Conservation (phyloP, 2,888 invertebrate species). For the Apamea monoglypha region DNA sequence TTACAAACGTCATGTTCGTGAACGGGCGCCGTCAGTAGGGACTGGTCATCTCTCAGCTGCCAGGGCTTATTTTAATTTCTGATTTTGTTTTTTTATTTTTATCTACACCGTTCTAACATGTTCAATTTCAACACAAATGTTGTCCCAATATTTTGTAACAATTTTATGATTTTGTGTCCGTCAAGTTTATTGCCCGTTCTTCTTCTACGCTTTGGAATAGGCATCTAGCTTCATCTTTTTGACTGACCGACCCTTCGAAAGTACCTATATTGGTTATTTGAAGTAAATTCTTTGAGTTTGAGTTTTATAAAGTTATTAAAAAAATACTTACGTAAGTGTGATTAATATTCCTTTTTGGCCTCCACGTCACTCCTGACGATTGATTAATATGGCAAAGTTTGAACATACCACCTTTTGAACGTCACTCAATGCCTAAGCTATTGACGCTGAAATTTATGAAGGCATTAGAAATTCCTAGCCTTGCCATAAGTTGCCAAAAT, state of each 20-base stretch:
- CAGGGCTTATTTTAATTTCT: neutral
- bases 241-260: neutral
- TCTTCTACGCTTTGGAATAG: neutral
- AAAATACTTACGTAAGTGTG: constrained; percentile 10
- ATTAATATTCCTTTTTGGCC: constrained; percentile 40
- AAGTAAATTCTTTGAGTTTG: neutral
- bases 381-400: constrained; percentile 37
- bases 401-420: constrained; percentile 35
- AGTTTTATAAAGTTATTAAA: neutral
- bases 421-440: constrained; percentile 48
- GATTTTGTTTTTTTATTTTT: neutral
- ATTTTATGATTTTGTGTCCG: neutral
- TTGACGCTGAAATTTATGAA: constrained; percentile 58
- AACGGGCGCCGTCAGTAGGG: neutral
- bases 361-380: constrained; percentile 12
- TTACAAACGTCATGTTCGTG: neutral
- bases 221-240: neutral
- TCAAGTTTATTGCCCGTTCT: neutral
- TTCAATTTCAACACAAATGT: neutral
- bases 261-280: neutral
- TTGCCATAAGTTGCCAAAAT: constrained; percentile 58
- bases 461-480: constrained; percentile 54
- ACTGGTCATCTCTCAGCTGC: neutral
- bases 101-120: neutral
- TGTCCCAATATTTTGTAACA: neutral